A percentile compares a stretch with the other conserved stretches of the same genome.
Evolutionary conservation across 2,888 invertebrate genomes (phyloP).

Genomic region (Rhorus exstirpatorius): DNA sequence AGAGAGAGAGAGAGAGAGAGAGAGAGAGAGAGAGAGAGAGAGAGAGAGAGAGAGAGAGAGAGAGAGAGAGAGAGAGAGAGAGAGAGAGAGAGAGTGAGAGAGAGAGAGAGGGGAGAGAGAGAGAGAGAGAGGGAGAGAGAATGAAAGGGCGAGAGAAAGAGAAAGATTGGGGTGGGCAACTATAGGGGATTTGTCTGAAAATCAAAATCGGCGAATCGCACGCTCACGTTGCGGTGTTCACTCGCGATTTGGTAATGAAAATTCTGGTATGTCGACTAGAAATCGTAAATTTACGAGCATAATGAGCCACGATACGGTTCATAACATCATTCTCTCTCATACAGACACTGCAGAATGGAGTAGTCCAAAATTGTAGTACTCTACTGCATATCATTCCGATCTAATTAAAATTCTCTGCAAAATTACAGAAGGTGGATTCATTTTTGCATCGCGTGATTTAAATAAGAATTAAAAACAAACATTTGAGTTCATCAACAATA

Average conservation of each 20-base stretch:
- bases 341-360: not conserved
- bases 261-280: conserved; percentile 39
- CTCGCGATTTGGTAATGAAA: conserved; percentile 37
- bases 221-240: conserved; percentile 48
- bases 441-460: not conserved
- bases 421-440: not conserved
- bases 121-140: not conserved
- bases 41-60: not conserved
- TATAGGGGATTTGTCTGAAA: conserved; percentile 30
- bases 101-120: not conserved
- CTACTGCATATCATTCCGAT: not conserved
- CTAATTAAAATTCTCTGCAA: not conserved
- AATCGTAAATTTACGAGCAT: conserved; percentile 51
- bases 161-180: not conserved
- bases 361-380: conserved; percentile 1
- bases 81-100: not conserved
- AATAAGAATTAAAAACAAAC: not conserved
- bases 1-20: not conserved
- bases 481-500: too few relatives aligned
- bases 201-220: conserved; percentile 31
- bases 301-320: not conserved
- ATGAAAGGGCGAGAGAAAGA: not conserved
- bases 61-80: not conserved
- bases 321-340: not conserved
- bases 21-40: not conserved